Conservation (phyloP, 2,797 vertebrate genomes). For the Typhlichthys subterraneus region DNA sequence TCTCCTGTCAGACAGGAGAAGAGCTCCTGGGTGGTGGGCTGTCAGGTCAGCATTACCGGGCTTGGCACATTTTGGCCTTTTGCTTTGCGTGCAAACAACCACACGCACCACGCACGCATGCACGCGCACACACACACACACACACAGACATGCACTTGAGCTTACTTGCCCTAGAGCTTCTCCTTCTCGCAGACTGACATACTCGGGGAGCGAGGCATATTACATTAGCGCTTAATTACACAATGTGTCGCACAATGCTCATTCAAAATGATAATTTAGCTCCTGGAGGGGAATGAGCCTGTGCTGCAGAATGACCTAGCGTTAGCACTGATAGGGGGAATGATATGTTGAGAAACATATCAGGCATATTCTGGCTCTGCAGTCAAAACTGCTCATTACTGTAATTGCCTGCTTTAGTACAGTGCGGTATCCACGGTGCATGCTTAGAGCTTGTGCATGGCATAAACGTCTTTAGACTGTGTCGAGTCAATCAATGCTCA, state of each 20-base stretch:
- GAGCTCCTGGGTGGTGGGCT: constrained; percentile 65
- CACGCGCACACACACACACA: constrained; percentile 23
- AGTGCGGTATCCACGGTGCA: constrained; percentile 44
- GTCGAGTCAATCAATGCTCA: constrained; percentile 83
- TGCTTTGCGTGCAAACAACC: constrained; percentile 42
- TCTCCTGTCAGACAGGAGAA: constrained; percentile 67
- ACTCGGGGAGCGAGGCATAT: constrained; percentile 75
- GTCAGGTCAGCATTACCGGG: constrained; percentile 60
- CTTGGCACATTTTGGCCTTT: constrained; percentile 60
- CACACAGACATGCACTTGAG: constrained; percentile 8
- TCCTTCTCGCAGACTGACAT: constrained; percentile 67
- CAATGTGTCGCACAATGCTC: constrained; percentile 74
- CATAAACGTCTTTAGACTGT: constrained; percentile 68
- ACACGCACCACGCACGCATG: constrained; percentile 10
- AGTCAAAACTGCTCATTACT: constrained; percentile 71
- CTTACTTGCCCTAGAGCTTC: constrained; percentile 36
- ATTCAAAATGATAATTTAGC: constrained; percentile 77
- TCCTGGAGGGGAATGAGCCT: constrained; percentile 75
- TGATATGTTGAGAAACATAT: constrained; percentile 61
- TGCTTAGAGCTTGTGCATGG: constrained; percentile 55
- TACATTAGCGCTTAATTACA: constrained; percentile 79
- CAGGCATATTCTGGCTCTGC: constrained; percentile 49
- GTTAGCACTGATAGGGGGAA: constrained; percentile 45
- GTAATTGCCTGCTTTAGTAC: constrained; percentile 65
- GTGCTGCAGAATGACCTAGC: constrained; percentile 73